These are phyloP conservation scores for Sicus ferrugineus DNA, from an alignment of 2,888 invertebrate species.

Conservation along the genomic window DNA sequence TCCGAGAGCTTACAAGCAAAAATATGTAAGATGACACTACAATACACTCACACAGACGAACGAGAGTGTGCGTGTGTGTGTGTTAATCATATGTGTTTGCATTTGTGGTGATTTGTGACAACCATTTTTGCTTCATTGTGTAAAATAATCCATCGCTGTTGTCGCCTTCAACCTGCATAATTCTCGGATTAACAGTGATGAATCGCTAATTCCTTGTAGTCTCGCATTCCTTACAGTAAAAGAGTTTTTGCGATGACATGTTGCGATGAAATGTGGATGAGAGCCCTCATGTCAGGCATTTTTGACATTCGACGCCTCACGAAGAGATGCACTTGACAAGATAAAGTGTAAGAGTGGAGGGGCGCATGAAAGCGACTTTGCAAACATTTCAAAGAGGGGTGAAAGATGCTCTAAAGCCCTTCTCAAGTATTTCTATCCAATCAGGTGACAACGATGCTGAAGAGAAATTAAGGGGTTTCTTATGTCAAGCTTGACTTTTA, in stretches of 20 bases:
- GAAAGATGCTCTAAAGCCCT: too few species aligned
- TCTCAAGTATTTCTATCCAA: too few species aligned
- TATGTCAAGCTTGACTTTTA: too few species aligned
- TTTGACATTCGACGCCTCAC: constrained; percentile 14
- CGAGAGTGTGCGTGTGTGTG: not conserved
- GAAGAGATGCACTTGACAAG: not conserved
- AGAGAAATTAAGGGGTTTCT: too few species aligned
- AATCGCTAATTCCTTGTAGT: not conserved
- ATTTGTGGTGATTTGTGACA: not conserved
- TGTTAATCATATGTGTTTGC: not conserved
- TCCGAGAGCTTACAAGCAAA: not conserved
- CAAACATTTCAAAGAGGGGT: too few species aligned
- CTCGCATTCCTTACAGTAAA: too few species aligned
- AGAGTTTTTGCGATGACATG: not conserved
- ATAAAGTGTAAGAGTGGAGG: not conserved
- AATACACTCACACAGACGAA: not conserved
- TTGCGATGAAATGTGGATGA: not conserved
- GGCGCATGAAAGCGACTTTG: too few species aligned
- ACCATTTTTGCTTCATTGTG: not conserved
- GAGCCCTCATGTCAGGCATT: not conserved
- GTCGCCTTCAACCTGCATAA: constrained; percentile 16
- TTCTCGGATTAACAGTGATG: constrained; percentile 4
- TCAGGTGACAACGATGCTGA: too few species aligned
- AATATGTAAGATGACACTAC: too few species aligned
- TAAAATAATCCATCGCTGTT: not conserved